Evolutionary conservation across 2,797 vertebrate genomes (phyloP).

Genomic region (Poeciliopsis infans): DNA sequence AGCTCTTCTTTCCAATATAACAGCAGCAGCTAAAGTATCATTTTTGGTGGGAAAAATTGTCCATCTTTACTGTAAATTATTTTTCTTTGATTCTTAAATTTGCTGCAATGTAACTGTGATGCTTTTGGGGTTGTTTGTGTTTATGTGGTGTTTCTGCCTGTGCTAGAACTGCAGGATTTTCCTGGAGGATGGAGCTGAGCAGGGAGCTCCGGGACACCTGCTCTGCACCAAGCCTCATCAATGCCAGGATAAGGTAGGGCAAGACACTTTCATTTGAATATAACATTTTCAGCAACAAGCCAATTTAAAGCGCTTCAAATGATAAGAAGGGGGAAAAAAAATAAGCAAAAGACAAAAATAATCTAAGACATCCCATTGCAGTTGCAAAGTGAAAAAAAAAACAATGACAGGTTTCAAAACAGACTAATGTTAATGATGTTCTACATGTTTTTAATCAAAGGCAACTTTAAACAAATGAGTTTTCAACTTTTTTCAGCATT

Average conservation of each 20-base stretch:
- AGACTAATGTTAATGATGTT: not conserved
- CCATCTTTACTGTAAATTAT: slow-evolving; percentile 44
- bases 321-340: not conserved
- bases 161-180: not conserved
- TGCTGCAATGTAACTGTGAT: slow-evolving; percentile 25
- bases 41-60: slow-evolving; percentile 51
- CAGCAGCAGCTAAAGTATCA: slow-evolving; percentile 39
- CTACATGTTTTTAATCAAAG: not conserved
- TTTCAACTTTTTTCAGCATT: not conserved
- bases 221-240: not conserved
- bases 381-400: not conserved
- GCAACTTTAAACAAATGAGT: not conserved
- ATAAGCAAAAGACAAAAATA: not conserved
- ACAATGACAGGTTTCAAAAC: not conserved
- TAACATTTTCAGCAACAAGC: not conserved
- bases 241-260: not conserved
- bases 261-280: not conserved
- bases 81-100: slow-evolving; percentile 45
- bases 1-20: slow-evolving; percentile 43
- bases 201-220: not conserved
- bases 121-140: not conserved
- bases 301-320: not conserved
- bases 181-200: not conserved
- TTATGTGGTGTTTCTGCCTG: not conserved
- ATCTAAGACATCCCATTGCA: not conserved